phyloP scores from a whole-genome alignment of 2,113 vertebrate genomes.

The Engystomops pustulosus region DNA sequence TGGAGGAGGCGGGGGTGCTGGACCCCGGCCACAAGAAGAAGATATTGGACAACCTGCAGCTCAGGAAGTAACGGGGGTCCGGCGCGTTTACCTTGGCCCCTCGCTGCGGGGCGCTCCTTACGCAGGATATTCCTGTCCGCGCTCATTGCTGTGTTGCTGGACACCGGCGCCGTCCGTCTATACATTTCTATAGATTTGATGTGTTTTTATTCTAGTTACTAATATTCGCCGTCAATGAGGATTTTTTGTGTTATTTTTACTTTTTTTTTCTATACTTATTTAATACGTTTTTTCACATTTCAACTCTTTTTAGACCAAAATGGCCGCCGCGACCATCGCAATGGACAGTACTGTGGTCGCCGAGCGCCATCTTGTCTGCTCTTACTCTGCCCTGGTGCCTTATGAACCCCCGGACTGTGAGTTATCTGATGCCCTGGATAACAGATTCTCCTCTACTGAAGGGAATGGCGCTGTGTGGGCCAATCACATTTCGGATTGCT shows the following conservation, averaged over 20 bases:
- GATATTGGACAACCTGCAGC: constrained; percentile 87
- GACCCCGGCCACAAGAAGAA: constrained; percentile 88
- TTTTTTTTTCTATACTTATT: constrained; percentile 4
- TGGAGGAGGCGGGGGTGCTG: constrained; percentile 91
- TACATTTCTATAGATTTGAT: constrained; percentile 24
- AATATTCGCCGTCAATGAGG: not conserved
- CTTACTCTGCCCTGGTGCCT: not conserved
- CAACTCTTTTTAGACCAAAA: constrained; percentile 45
- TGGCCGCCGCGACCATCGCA: not conserved
- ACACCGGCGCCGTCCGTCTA: not conserved
- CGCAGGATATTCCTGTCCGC: constrained; percentile 29
- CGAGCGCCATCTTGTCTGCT: not conserved
- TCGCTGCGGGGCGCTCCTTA: not conserved
- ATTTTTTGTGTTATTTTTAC: not conserved
- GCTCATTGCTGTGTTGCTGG: not conserved
- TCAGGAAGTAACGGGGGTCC: constrained; percentile 73
- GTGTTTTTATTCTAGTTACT: not conserved
- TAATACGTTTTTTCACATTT: not conserved
- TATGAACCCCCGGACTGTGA: not conserved
- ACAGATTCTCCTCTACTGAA: not conserved
- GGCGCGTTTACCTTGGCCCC: not conserved
- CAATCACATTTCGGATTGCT: not conserved
- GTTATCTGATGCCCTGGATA: not conserved
- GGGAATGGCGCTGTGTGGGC: not conserved
- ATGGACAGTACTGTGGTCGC: not conserved